Evolutionary conservation across 2,888 invertebrate genomes (phyloP), one percentile per base, ranked within the genome.

Genomic region (Coleophora flavipennella): DNA sequence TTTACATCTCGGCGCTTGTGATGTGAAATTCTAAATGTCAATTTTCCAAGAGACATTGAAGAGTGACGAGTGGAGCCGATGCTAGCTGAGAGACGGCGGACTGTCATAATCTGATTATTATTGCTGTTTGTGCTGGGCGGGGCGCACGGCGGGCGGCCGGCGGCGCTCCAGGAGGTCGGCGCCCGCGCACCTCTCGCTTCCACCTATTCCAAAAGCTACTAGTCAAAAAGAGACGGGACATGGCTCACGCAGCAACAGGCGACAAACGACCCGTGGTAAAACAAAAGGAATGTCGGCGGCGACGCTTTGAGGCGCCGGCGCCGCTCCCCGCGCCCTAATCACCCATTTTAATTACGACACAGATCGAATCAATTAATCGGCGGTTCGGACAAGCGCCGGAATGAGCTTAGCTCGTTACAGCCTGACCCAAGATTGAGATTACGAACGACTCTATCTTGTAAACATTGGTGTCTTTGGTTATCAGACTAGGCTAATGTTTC

Each of bases 341-440:
- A 83, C 81, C 83, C 76, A 78, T 81, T 84, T 84, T 83, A 83
- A 84, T 84, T 83, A 84, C 83, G 74, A 76, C 81, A 80, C 80
- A 81, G 80, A 84, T 84, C 81, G 77, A 83, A 83, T 83, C 84
- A 83, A 84, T 83, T 83, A 81, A 81, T 84, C 79, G 83, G 80
- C 74, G 78, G 81, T 81, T 80, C 75, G 73, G 79, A 78, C 75
- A 73, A 79, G 79, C n/a, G n/a, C 68, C 68, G 67, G 62, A 66
- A 63, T 67, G 62, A 63, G 72, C 71, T 67, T 67, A 62, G 62
- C 65, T 61, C 60, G 64, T 64, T 63, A 55, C 65, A 59, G 53
- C 50, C 20, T 50, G 55, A 67, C 67, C 69, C 68, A 57, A 38
- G 58, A 58, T 58, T 57, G 58, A 51, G 73, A 74, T 75, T 67